Evolutionary conservation across 2,797 vertebrate genomes (phyloP), one percentile per base, ranked within the genome.

Genomic region (Paedocypris micromegethes): DNA sequence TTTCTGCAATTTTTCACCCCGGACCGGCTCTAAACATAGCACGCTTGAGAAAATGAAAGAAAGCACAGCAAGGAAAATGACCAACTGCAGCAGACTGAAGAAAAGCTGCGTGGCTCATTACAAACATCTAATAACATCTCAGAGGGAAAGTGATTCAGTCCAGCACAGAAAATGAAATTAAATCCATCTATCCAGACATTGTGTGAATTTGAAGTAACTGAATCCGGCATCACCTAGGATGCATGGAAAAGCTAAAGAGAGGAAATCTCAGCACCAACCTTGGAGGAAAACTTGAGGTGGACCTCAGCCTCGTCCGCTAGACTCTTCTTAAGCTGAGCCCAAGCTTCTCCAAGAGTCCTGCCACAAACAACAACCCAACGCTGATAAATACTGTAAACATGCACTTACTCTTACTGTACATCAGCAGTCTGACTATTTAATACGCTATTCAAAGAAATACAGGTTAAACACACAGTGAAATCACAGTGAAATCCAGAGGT

Each of bases 201-300:
- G 41, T 38, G 52, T 39, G 42, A 40, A 47, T 57, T 51, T 39
- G 48, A 45, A 59, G 8, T 1, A 51, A 4, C 8, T 46, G 5
- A n/a, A 40, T 68, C 57, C 53, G 45, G 59, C 5, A 46, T 52
- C 43, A 46, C 47, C 42, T 45, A 5, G 44, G 5, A 5, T 59
- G 57, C 23, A 23, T 23, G 40, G 42, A 45, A 58, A 67, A 9
- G 7, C n/a, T 41, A 50, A 37, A 50, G 6, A 61, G 58, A 39
- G 41, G 44, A 45, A 5, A 43, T 23, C 46, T 3, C 43, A 40
- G 5, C 59, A 9, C 52, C 38, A 9, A 98, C 96, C 92, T 98
- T 98, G 63, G 94, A 93, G 2, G 96, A 96, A 83, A 99, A 99
- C 81, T 98, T 98, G 8, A 99, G 92, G 79, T 99, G 96, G 75